A percentile compares a stretch with the other conserved stretches of the same genome.
These are phyloP conservation scores for Ochropleura plecta DNA, from an alignment of 2,888 invertebrate genomes.

Conservation along the genomic window DNA sequence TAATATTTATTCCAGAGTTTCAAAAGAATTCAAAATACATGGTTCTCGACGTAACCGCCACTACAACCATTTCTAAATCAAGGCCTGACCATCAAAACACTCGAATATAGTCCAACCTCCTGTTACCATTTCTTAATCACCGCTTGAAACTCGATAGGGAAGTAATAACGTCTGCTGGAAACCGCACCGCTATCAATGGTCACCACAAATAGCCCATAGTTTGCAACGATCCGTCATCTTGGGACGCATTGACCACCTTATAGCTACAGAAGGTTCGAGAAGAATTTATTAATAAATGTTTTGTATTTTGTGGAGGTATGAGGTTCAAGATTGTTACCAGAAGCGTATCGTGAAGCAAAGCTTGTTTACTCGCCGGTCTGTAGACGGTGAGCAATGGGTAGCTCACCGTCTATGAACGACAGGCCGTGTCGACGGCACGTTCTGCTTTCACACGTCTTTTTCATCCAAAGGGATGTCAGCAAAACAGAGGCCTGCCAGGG, in stretches of 20 bases:
- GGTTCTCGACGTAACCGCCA: background rate
- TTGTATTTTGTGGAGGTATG: background rate
- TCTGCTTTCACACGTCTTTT: too few species aligned
- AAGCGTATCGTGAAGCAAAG: too few species aligned
- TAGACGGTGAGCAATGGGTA: too few species aligned
- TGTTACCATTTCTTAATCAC: conserved; percentile 38
- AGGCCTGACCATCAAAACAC: background rate
- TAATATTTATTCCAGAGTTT: too few species aligned
- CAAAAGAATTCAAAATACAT: background rate
- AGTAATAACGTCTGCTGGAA: conserved; percentile 24
- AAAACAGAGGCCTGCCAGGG: too few species aligned
- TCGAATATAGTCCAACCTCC: background rate
- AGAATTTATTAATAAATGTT: background rate
- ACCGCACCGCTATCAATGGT: conserved; percentile 40
- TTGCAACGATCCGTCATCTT: conserved; percentile 44
- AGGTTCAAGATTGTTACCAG: too few species aligned
- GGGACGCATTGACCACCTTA: background rate
- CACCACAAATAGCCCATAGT: conserved; percentile 51
- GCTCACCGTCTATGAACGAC: too few species aligned
- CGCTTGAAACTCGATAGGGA: conserved; percentile 29
- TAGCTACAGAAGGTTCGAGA: conserved; percentile 19
- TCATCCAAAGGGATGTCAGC: too few species aligned
- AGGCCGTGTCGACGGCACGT: too few species aligned
- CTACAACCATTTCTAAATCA: background rate
- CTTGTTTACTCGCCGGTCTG: too few species aligned